phyloP scores from a whole-genome alignment of 1,140 invertebrate genomes.

The Scaptomyza graminum region DNA sequence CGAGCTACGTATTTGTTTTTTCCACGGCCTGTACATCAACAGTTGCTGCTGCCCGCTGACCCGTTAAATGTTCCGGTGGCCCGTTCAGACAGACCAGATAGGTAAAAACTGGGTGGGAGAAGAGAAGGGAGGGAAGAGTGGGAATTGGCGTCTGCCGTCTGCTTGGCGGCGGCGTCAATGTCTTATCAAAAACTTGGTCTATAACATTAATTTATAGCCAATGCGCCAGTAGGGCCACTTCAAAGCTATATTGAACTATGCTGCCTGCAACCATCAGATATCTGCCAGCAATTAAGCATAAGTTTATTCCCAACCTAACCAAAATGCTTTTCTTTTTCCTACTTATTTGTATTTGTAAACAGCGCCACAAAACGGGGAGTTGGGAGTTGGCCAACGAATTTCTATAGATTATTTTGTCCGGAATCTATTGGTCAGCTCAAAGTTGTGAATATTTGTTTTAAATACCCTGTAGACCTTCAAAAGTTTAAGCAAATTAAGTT shows the following conservation, averaged over 20 bases:
- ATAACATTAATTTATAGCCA: constrained; percentile 79
- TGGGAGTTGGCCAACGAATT: constrained; percentile 46
- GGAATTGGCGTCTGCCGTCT: constrained; percentile 34
- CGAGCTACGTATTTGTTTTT: constrained; percentile 75
- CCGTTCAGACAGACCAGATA: neutral
- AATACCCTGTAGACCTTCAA: neutral
- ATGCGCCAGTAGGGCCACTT: constrained; percentile 47
- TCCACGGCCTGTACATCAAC: constrained; percentile 56
- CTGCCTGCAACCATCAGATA: constrained; percentile 51
- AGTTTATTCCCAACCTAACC: constrained; percentile 44
- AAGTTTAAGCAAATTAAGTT: too few relatives aligned
- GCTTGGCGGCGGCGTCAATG: constrained; percentile 69
- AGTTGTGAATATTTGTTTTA: constrained; percentile 35
- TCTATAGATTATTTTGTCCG: constrained; percentile 74
- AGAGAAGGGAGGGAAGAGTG: neutral
- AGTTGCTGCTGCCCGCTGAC: constrained; percentile 48
- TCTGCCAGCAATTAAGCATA: constrained; percentile 66
- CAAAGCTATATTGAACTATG: constrained; percentile 44
- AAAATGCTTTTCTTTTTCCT: constrained; percentile 50
- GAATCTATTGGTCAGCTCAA: constrained; percentile 60
- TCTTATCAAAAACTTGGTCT: constrained; percentile 77
- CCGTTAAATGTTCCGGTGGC: constrained; percentile 77
- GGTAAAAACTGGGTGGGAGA: too few relatives aligned
- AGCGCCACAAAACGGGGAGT: constrained; percentile 28
- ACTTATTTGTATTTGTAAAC: constrained; percentile 56